Evolutionary conservation across 2,797 vertebrate species (phyloP).

Genomic region (Scolopax bukidnonensis): DNA sequence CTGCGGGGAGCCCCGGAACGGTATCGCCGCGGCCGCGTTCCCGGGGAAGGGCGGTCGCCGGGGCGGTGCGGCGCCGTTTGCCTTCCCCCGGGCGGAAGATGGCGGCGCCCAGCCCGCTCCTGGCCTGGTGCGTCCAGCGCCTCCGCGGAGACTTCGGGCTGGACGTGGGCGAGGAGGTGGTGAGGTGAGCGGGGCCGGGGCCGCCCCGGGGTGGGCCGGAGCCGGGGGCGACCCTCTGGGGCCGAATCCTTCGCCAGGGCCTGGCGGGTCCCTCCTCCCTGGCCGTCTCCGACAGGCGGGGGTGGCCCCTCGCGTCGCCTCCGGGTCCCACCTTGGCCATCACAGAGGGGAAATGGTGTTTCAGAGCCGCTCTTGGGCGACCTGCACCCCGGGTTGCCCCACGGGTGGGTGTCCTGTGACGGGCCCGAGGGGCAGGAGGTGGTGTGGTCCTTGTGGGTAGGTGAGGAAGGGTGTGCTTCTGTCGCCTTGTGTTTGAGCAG

Average conservation of each 20-base stretch:
- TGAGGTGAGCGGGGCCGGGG: conserved; percentile 80
- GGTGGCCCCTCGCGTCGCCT: neutral
- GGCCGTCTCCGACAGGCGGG: neutral
- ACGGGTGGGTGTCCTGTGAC: neutral
- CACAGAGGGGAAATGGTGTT: fast-evolving
- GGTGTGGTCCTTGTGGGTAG: fast-evolving
- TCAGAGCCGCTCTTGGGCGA: too few species aligned
- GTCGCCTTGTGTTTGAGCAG: neutral
- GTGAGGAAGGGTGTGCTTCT: neutral
- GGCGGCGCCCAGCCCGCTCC: conserved; percentile 59
- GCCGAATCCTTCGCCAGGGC: neutral
- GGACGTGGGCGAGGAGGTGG: conserved; percentile 91
- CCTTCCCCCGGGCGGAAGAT: conserved; percentile 52
- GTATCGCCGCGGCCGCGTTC: neutral
- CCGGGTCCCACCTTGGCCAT: too few species aligned
- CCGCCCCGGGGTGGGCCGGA: neutral
- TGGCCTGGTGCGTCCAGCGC: conserved; percentile 86
- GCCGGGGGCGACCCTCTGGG: neutral
- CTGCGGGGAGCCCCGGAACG: neutral
- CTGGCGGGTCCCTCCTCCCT: too few species aligned
- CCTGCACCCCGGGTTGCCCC: neutral
- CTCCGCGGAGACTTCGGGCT: conserved; percentile 84
- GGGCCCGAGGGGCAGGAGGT: fast-evolving
- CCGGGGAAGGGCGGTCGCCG: fast-evolving
- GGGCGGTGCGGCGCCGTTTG: neutral